Percentiles rank a stretch among this genome's conserved stretches.
Conservation (phyloP, 2,797 vertebrate species). For the Phalloptychus januarius region DNA sequence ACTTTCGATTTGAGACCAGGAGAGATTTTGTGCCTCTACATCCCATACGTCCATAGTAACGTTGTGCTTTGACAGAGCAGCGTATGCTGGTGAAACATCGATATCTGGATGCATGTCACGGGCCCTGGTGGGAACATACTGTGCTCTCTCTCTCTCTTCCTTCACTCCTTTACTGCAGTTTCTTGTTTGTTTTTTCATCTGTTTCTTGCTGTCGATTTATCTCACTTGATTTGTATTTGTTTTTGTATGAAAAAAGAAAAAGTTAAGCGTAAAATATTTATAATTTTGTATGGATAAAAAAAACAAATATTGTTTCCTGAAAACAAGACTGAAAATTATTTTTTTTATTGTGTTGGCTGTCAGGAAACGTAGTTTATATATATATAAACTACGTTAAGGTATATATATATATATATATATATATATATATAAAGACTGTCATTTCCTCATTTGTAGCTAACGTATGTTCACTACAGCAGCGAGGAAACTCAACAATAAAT, state of each 20-base stretch:
- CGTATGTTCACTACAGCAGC: slow-evolving; percentile 85
- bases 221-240: slow-evolving; percentile 83
- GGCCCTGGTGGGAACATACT: slow-evolving; percentile 49
- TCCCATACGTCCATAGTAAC: slow-evolving; percentile 40
- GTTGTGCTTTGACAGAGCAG: slow-evolving; percentile 28
- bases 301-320: slow-evolving; percentile 70
- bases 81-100: slow-evolving; percentile 19
- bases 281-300: slow-evolving; percentile 83
- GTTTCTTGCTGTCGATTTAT: slow-evolving; percentile 90
- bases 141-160: slow-evolving; percentile 37
- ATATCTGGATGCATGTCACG: slow-evolving; percentile 51
- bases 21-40: slow-evolving; percentile 53
- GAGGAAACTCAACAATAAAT: slow-evolving; percentile 88
- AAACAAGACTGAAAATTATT: slow-evolving; percentile 89
- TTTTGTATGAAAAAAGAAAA: slow-evolving; percentile 79
- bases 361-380: slow-evolving; percentile 78
- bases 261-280: slow-evolving; percentile 90
- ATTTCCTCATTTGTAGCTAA: slow-evolving; percentile 92
- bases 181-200: slow-evolving; percentile 78
- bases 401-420: slow-evolving; percentile 73
- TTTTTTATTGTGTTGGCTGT: slow-evolving; percentile 99
- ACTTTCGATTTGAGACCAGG: slow-evolving; percentile 1
- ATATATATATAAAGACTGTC: slow-evolving; percentile 81
- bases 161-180: slow-evolving; percentile 63
- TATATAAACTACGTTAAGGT: too few relatives aligned